These are phyloP conservation scores for Nycticorax nycticorax DNA, from an alignment of 2,113 vertebrate genomes.

Conservation along the genomic window DNA sequence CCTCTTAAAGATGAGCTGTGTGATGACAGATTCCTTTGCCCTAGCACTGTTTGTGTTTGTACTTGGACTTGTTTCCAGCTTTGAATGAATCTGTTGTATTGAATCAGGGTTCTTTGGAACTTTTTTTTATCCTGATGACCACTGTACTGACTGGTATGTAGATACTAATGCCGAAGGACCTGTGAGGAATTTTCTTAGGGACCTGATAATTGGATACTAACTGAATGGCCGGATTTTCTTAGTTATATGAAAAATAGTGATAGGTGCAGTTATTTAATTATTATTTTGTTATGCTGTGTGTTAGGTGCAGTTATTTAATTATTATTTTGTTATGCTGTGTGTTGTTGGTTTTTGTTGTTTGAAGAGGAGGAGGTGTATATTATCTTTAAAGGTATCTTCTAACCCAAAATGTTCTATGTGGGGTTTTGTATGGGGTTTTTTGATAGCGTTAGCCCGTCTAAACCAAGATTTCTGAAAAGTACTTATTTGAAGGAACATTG, in stretches of 20 bases:
- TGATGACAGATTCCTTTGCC: background rate
- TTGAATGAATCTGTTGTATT: background rate
- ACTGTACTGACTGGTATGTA: background rate
- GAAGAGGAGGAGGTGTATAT: background rate
- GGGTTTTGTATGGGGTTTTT: accelerated
- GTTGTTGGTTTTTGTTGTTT: background rate
- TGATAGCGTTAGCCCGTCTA: background rate
- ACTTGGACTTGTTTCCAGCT: background rate
- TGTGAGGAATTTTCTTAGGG: background rate
- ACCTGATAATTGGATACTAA: background rate
- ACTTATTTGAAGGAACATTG: background rate
- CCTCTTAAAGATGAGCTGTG: background rate
- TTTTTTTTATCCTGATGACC: background rate
- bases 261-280: background rate
- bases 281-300: background rate
- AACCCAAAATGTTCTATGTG: background rate
- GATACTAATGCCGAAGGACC: background rate
- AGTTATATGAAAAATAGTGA: background rate
- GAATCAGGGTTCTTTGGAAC: background rate
- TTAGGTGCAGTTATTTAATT: background rate
- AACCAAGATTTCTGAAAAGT: background rate
- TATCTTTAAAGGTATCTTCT: background rate
- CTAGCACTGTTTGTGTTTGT: background rate
- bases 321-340: background rate
- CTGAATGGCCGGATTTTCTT: background rate